A percentile compares a stretch with the other conserved stretches of the same genome.
Evolutionary conservation across 2,797 vertebrate genomes (phyloP).

Genomic region (Galagoides demidoff): DNA sequence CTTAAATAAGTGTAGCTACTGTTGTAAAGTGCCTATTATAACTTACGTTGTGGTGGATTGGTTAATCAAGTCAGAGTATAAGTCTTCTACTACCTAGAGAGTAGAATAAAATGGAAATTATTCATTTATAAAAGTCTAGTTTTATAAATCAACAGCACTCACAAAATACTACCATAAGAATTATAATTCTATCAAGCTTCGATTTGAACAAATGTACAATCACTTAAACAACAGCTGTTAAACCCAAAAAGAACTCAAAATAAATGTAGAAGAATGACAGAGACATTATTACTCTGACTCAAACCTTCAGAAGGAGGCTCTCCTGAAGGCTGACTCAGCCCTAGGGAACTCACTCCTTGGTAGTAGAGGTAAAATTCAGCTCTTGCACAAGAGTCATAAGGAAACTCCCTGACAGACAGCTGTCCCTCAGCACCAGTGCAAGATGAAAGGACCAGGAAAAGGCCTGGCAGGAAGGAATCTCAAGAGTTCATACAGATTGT

Average conservation of each 20-base stretch:
- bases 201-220: slow-evolving; percentile 81
- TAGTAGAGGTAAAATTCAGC: not conserved
- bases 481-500: slow-evolving; percentile 74
- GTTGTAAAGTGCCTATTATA: slow-evolving; percentile 54
- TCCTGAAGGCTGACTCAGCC: not conserved
- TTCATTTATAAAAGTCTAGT: slow-evolving; percentile 75
- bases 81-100: slow-evolving; percentile 66
- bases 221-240: slow-evolving; percentile 82
- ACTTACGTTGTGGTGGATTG: slow-evolving; percentile 31
- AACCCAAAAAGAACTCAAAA: slow-evolving; percentile 68
- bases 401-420: not conserved
- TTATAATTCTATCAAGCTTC: slow-evolving; percentile 57
- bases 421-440: not conserved
- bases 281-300: not conserved
- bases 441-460: slow-evolving; percentile 53
- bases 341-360: not conserved
- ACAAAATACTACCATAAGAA: slow-evolving; percentile 82
- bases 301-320: not conserved
- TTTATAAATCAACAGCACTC: slow-evolving; percentile 81
- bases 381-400: slow-evolving; percentile 11
- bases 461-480: slow-evolving; percentile 77
- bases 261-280: slow-evolving; percentile 10
- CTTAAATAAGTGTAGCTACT: slow-evolving; percentile 37
- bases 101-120: slow-evolving; percentile 83
- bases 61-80: slow-evolving; percentile 82